phyloP scores from a whole-genome alignment of 2,113 vertebrate genomes.

The Glaucomys volans region DNA sequence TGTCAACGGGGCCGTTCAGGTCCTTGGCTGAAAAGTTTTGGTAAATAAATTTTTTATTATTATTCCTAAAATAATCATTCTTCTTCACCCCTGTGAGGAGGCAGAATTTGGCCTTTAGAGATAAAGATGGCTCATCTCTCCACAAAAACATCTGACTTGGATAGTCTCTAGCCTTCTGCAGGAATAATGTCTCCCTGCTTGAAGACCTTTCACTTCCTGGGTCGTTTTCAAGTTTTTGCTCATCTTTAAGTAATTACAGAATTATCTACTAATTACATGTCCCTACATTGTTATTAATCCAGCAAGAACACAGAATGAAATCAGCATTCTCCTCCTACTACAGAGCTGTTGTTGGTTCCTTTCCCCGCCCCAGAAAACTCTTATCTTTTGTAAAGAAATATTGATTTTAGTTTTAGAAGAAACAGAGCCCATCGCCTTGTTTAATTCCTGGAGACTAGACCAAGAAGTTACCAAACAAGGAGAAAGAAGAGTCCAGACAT shows the following conservation, averaged over 20 bases:
- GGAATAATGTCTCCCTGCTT: background rate
- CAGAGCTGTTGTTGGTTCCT: background rate
- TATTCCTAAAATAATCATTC: slow-evolving; percentile 60
- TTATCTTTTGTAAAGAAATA: slow-evolving; percentile 45
- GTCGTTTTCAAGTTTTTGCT: slow-evolving; percentile 45
- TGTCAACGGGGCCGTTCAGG: background rate
- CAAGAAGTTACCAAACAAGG: background rate
- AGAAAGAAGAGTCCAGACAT: background rate
- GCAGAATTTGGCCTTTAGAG: slow-evolving; percentile 18
- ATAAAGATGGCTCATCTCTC: slow-evolving; percentile 45
- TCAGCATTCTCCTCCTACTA: background rate
- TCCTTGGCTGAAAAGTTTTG: slow-evolving; percentile 7
- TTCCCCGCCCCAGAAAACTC: background rate
- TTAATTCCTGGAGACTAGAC: background rate
- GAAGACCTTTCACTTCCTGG: slow-evolving; percentile 46
- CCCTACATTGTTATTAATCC: background rate
- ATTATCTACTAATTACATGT: slow-evolving; percentile 43
- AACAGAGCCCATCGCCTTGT: background rate
- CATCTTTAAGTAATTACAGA: slow-evolving; percentile 67
- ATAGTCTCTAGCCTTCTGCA: background rate
- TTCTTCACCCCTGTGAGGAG: background rate
- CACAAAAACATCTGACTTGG: slow-evolving; percentile 64
- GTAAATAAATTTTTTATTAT: slow-evolving; percentile 41
- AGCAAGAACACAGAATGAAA: slow-evolving; percentile 63
- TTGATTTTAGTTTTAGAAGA: background rate